Base-by-base conservation (phyloP, 1,140 invertebrate species). In the Pentalonia nigronervosa region DNA sequence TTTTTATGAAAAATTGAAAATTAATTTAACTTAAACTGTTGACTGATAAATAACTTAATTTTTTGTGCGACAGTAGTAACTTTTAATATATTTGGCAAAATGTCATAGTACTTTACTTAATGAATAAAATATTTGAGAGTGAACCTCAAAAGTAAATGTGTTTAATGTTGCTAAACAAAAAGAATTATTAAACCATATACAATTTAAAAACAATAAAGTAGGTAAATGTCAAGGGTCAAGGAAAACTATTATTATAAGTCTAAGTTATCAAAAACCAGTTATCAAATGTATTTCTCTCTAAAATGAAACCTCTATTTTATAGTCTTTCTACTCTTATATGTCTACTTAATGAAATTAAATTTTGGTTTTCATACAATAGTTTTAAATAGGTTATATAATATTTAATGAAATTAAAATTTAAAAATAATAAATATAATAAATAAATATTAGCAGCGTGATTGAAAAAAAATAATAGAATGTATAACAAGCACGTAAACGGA, bases 151-250 rank as follows among this genome's bases (percentile, higher is more conserved):
- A 84, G 7, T 45, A 84, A 84, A 84, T 41, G 3, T 45, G 14
- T 45, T 84, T 84, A 25, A 84, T 84, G 81, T 84, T 9, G 9
- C 11, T 23, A 23, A 84, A 45, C 4, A 0, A 84, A 84, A 36
- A 36, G 34, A 84, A 84, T 84, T 41, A 41, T 84, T 45, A 84
- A 84, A 11, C 23, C 4, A 84, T 25, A 25, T 23, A 84, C 23
- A 84, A 84, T 84, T 84, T 84, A 84, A 84, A 41, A 84, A 41
- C 83, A 41, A 45, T 84, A 84, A 84, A 84, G 23, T 84, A 84
- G 36, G 41, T 84, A 41, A 84, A 21, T 84, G 83, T 84, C 9
- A 84, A 84, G 83, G 41, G 36, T 41, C 23, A 84, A 84, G 83
- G 23, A 45, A 84, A 11, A 84, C 36, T 45, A 84, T 84, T 45